phyloP scores from a whole-genome alignment of 1,140 invertebrate genomes.

The Neuroterus valhalla region DNA sequence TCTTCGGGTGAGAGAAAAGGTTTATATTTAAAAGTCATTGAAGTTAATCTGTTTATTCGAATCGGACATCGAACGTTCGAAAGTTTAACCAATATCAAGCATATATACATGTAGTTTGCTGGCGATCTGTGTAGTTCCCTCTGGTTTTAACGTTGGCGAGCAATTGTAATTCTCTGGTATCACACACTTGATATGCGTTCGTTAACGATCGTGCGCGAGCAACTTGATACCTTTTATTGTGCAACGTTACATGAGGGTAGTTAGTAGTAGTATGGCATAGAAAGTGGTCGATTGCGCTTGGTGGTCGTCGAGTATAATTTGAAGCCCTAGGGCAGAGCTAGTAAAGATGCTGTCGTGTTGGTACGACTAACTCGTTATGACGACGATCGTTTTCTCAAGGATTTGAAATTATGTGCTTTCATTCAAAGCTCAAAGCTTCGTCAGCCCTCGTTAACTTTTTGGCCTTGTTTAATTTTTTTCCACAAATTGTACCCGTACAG shows the following conservation, averaged over 20 bases:
- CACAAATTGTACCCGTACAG: no score
- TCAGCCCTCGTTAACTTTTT: not conserved
- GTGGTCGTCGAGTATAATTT: conserved; percentile 63
- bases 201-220: conserved; percentile 67
- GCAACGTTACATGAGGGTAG: conserved; percentile 68
- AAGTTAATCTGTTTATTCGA: conserved; percentile 14
- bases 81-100: not conserved
- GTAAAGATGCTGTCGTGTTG: conserved; percentile 54
- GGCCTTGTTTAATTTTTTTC: not conserved
- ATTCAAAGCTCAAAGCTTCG: not conserved
- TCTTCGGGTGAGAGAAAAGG: not conserved
- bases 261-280: conserved; percentile 56
- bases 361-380: conserved; percentile 42
- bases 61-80: not conserved
- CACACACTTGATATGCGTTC: conserved; percentile 57
- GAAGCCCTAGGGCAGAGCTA: conserved; percentile 62
- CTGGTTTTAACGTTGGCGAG: conserved; percentile 32
- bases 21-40: conserved; percentile 13
- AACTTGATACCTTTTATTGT: conserved; percentile 71
- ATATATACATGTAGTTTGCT: conserved; percentile 15
- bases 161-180: conserved; percentile 56
- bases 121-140: conserved; percentile 5
- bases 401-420: conserved; percentile 41
- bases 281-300: conserved; percentile 69
- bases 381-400: conserved; percentile 42